Evolutionary conservation across 2,113 vertebrate genomes (phyloP).

Genomic region (Spizaetus ornatus): DNA sequence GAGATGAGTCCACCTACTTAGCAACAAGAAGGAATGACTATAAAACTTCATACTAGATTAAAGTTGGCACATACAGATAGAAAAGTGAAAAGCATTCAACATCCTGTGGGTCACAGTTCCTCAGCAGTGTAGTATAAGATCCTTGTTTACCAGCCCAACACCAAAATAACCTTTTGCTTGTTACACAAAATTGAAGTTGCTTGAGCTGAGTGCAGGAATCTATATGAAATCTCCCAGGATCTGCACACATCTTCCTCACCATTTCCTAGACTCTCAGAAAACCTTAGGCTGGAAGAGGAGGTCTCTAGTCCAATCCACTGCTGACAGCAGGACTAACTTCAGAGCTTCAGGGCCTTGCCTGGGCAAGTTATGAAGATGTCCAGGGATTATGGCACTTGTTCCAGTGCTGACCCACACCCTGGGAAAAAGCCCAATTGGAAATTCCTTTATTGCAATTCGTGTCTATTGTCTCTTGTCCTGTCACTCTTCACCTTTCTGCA

Average conservation of each 20-base stretch:
- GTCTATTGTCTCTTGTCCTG: background rate
- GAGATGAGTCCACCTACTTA: background rate
- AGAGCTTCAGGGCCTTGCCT: background rate
- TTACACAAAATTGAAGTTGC: background rate
- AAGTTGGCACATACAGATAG: background rate
- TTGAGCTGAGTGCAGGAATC: background rate
- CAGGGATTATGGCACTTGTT: background rate
- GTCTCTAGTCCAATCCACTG: background rate
- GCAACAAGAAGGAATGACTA: background rate
- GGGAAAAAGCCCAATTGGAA: background rate
- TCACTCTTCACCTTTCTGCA: background rate
- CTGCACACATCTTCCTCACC: background rate
- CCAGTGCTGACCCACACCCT: background rate
- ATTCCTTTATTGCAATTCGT: background rate
- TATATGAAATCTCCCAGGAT: background rate
- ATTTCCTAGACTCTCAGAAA: background rate
- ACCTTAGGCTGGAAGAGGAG: background rate
- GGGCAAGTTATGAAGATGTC: background rate
- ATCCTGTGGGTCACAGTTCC: background rate
- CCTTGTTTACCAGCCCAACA: background rate
- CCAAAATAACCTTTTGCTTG: background rate
- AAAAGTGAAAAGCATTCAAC: background rate
- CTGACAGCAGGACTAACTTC: background rate
- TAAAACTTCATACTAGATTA: background rate
- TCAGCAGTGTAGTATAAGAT: background rate